Base-by-base conservation (phyloP, 2,888 invertebrate genomes). In the Polia nebulosa region DNA sequence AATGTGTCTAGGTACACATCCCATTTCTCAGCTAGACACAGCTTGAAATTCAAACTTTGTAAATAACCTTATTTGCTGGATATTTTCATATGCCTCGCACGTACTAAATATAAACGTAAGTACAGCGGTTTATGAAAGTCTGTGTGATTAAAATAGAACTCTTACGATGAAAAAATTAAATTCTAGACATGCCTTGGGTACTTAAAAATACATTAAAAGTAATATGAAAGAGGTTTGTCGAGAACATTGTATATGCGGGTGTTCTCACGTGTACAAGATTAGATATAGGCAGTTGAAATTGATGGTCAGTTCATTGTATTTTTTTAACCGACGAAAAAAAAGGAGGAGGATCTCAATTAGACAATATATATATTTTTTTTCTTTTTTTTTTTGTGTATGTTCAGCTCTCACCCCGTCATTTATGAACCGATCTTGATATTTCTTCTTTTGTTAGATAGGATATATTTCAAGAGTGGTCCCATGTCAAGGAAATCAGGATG, bases 11-110 rank as follows among this genome's bases (percentile, higher is more conserved):
- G n/a, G n/a, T n/a, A n/a, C 20, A 11, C 13, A 4, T 9, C 13
- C 4, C 22, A 36, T 32, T 32, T 34, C 3, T 17, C 15, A 39
- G 13, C 0, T n/a, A 44, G 11, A n/a, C 6, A 17, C 41, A 22
- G 11, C n/a, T 53, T 13, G 5, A 25, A 1, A 32, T 39, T 25
- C n/a, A 6, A 36, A 32, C 25, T 53, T 32, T 47, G 25, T 15
- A n/a, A 22, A 9, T 25, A 55, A 52, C 25, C 44, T 15, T 62
- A 52, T 29, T 55, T n/a, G 22, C 49, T 27, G 7, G 45, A 65
- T 25, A 55, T 56, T 57, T 59, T 49, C 7, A 60, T 60, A 76
- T 73, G 66, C 56, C 29, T 17, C 59, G 58, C 81, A 80, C 72
- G 81, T 63, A 51, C n/a, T 68, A 56, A 62, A 71, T 55, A 71